A percentile compares a stretch with the other conserved stretches of the same genome.
Conservation (phyloP, 2,888 invertebrate species). For the Epistrophe grossulariae region DNA sequence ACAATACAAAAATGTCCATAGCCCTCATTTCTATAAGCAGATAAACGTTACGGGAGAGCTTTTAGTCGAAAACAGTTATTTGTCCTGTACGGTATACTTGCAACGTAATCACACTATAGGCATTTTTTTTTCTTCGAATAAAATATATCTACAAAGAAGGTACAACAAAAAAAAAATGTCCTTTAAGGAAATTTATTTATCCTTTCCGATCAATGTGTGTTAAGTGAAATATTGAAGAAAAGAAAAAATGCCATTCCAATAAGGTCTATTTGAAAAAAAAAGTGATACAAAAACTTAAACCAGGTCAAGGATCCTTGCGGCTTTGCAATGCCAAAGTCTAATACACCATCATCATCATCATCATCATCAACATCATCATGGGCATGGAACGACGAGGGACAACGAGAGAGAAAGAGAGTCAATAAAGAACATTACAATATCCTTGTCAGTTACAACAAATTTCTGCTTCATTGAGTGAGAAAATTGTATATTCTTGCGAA, state of each 20-base stretch:
- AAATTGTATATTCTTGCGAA: slow-evolving; percentile 53
- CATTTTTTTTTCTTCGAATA: background rate
- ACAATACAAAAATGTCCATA: slow-evolving; percentile 43
- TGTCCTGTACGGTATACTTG: slow-evolving; percentile 80
- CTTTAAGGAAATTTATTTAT: slow-evolving; percentile 23
- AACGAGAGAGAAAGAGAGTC: slow-evolving; percentile 42
- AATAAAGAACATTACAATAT: slow-evolving; percentile 68
- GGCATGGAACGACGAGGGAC: slow-evolving; percentile 36
- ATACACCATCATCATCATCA: slow-evolving; percentile 4
- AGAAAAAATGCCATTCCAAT: slow-evolving; percentile 15
- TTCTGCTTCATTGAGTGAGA: slow-evolving; percentile 71
- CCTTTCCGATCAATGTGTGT: slow-evolving; percentile 21
- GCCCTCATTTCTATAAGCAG: slow-evolving; percentile 79
- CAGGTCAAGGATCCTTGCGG: slow-evolving; percentile 49
- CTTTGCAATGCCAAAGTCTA: slow-evolving; percentile 49
- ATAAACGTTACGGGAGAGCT: slow-evolving; percentile 81
- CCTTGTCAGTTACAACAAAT: slow-evolving; percentile 69
- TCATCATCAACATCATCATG: background rate
- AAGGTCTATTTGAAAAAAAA: slow-evolving; percentile 14
- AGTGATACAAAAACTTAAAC: slow-evolving; percentile 35
- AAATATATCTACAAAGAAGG: background rate
- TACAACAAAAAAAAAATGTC: slow-evolving; percentile 10
- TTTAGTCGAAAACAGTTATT: slow-evolving; percentile 82
- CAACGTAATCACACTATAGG: slow-evolving; percentile 5
- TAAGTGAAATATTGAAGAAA: slow-evolving; percentile 6